Evolutionary conservation across 2,797 vertebrate genomes (phyloP).

Genomic region (Phrynocephalus forsythii): DNA sequence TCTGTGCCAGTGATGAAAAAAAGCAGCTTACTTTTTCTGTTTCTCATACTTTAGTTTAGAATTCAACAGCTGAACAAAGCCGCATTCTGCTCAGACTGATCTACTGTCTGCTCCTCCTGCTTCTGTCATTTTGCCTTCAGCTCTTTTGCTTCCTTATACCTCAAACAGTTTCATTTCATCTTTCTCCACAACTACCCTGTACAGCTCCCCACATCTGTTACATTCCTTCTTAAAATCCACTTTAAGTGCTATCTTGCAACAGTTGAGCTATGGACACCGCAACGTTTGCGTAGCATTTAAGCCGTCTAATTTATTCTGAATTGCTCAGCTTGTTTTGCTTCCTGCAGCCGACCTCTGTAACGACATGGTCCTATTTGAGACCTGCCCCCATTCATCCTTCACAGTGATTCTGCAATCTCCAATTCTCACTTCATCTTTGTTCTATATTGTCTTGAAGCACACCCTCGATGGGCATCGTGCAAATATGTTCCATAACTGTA

Average conservation of each 20-base stretch:
- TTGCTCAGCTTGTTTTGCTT: not conserved
- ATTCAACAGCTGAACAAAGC: slow-evolving; percentile 5
- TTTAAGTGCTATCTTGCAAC: not conserved
- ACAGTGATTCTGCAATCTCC: not conserved
- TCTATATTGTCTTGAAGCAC: not conserved
- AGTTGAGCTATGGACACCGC: not conserved
- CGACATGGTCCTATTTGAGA: not conserved
- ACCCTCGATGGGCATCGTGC: not conserved
- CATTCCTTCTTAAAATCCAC: not conserved
- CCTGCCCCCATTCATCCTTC: not conserved
- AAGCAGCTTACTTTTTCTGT: not conserved
- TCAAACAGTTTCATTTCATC: not conserved
- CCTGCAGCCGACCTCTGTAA: not conserved
- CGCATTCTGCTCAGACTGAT: not conserved
- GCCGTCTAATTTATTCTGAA: not conserved
- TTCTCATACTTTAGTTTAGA: not conserved
- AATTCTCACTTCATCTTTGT: not conserved
- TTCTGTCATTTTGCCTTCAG: not conserved
- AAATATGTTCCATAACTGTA: not conserved
- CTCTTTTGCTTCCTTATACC: not conserved
- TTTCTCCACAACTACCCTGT: not conserved
- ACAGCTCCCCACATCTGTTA: not conserved
- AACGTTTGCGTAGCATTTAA: not conserved
- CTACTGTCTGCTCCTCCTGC: not conserved
- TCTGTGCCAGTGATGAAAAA: not conserved